Conservation (phyloP, 2,888 invertebrate genomes). For the Heteromyza rotundicornis region DNA sequence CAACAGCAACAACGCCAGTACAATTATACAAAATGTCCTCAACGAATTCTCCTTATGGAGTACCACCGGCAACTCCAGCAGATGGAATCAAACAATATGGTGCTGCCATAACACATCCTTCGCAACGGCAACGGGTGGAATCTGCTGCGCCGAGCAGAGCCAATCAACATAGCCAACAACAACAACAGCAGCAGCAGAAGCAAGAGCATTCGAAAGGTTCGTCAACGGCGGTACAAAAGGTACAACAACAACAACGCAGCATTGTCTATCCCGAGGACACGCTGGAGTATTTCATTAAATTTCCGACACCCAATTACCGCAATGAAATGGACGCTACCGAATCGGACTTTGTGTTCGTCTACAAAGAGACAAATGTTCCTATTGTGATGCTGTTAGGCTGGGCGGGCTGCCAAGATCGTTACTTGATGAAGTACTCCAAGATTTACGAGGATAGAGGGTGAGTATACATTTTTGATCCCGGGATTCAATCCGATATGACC, state of each 20-base stretch:
- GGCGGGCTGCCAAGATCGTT: conserved; percentile 81
- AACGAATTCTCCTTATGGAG: not conserved
- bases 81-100: not conserved
- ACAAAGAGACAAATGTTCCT: conserved; percentile 70
- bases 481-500: no score
- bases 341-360: conserved; percentile 66
- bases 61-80: not conserved
- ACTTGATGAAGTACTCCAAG: conserved; percentile 78
- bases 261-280: conserved; percentile 57
- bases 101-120: not conserved
- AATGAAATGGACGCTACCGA: conserved; percentile 53
- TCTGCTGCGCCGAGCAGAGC: not conserved
- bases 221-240: not conserved
- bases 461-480: conserved; percentile 48
- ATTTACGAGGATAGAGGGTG: conserved; percentile 80
- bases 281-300: conserved; percentile 70
- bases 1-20: no score
- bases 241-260: not conserved
- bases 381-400: conserved; percentile 78
- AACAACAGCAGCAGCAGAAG: not conserved
- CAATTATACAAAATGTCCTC: not conserved
- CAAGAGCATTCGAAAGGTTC: not conserved
- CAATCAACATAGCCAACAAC: not conserved
- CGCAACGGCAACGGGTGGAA: not conserved
- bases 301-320: conserved; percentile 66